Evolutionary conservation across 2,797 vertebrate genomes (phyloP), one percentile per base, ranked within the genome.

Genomic region (Numenius phaeopus): DNA sequence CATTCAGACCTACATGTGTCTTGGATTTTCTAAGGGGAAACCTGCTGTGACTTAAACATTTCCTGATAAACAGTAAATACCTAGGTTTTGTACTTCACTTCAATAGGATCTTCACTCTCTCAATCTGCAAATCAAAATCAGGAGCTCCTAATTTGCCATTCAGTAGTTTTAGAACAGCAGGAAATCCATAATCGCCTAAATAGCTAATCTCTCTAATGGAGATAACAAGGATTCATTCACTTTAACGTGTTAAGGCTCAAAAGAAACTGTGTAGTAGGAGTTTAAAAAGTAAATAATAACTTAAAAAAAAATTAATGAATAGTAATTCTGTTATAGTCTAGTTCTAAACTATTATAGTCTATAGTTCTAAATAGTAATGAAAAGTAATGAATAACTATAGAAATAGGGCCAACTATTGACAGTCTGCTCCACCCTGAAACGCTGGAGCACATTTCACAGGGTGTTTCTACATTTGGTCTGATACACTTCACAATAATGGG

Each of bases 31-130:
- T 55, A 32, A 46, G 27, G 67, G 73, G 16, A 64, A 96, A 49
- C 58, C 50, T 90, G 84, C 76, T 87, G 95, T 44, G 81, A 90
- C 75, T 96, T 94, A 95, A 96, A 82, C 34, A 40, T 64, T 97
- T 94, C 57, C 76, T 88, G 78, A 86, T 76, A 94, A 94, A 91
- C 19, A 80, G 49, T 76, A 83, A 97, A 92, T 86, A 91, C 8
- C 30, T 90, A 47, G 44, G 39, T 91, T 82, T 84, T 87, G 58
- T 81, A 71, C 67, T 79, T 92, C 37, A 83, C 49, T 50, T 94
- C 42, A 80, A 44, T 24, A 69, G 52, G 69, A 83, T 78, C 82
- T 70, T 94, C 75, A 34, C 29, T 76, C 46, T 54, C 52, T 72
- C 37, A 52, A 86, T 84, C n/a, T 42, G 34, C 65, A 95, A 90